phyloP scores from a whole-genome alignment of 2,113 vertebrate genomes.

The Hyperopisus bebe region DNA sequence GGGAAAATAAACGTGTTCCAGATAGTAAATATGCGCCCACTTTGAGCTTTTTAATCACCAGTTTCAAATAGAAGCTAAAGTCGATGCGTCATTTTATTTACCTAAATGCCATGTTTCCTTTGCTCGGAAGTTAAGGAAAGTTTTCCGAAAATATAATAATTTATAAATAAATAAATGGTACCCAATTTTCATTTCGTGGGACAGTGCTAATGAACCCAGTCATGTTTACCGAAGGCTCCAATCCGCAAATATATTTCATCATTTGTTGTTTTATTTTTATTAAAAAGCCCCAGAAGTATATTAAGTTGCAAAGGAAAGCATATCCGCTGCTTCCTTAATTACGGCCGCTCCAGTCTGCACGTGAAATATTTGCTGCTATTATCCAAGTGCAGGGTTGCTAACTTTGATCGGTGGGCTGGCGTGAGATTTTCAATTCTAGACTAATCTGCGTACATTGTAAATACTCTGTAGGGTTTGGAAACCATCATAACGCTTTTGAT shows the following conservation, averaged over 20 bases:
- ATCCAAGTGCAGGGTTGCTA: background rate
- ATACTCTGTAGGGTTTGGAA: background rate
- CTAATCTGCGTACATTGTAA: background rate
- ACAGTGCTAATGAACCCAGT: background rate
- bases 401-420: background rate
- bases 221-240: background rate
- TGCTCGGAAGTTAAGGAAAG: background rate
- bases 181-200: background rate
- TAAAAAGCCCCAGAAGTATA: background rate
- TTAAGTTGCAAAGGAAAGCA: background rate
- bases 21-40: background rate
- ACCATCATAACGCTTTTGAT: background rate
- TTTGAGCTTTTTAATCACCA: background rate
- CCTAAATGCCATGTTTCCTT: background rate
- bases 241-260: background rate
- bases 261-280: background rate
- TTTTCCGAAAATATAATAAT: background rate
- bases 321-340: background rate
- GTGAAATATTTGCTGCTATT: background rate
- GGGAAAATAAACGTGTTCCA: background rate
- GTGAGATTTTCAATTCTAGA: background rate
- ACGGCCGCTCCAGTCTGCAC: background rate
- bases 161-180: background rate
- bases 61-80: background rate
- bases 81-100: background rate